Evolutionary conservation across 2,113 vertebrate genomes (phyloP), one percentile per base, ranked within the genome.

Genomic region (Podarcis muralis): DNA sequence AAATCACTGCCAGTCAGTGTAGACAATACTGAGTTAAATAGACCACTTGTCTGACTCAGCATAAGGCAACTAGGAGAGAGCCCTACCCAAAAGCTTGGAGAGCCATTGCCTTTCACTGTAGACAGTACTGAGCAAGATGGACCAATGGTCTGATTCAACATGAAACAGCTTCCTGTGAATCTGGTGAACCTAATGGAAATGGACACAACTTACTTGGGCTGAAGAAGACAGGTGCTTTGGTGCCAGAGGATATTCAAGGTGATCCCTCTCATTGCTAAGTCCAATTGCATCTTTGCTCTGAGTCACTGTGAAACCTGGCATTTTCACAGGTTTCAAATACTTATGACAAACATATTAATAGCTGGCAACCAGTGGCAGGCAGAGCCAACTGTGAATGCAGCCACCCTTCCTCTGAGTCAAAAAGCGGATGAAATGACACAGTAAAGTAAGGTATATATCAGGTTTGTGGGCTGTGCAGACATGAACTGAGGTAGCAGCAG

Each of bases 401-500:
- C 76, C 53, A 43, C 20, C 40, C 3, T 16, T 22, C n/a, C 27
- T 72, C 6, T 22, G 35, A 23, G 78, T 20, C 18, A 0, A 9
- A 79, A 40, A 32, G 1, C 0, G 12, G 0, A 8, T 57, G 65
- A 37, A 40, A 22, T 25, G 22, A 27, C 59, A 35, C 59, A 65
- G 57, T 68, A 76, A n/a, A 7, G 65, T 2, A 6, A 74, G 69
- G 3, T 65, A 0, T 25, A 74, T 12, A 32, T 23, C 81, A 37
- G 59, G 32, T 87, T 32, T 0, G 4, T 82, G 80, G 5, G 1
- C 35, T 1, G 0, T 0, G 0, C 7, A 1, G 27, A 2, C 66
- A 62, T 77, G 2, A 72, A n/a, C 11, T 71, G 35, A 69, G 2
- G 75, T 20, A 40, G 23, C 43, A 40, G 75, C 48, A 53, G 48